Evolutionary conservation across 2,888 invertebrate genomes (phyloP), one percentile per base, ranked within the genome.

Genomic region (Thera britannica): DNA sequence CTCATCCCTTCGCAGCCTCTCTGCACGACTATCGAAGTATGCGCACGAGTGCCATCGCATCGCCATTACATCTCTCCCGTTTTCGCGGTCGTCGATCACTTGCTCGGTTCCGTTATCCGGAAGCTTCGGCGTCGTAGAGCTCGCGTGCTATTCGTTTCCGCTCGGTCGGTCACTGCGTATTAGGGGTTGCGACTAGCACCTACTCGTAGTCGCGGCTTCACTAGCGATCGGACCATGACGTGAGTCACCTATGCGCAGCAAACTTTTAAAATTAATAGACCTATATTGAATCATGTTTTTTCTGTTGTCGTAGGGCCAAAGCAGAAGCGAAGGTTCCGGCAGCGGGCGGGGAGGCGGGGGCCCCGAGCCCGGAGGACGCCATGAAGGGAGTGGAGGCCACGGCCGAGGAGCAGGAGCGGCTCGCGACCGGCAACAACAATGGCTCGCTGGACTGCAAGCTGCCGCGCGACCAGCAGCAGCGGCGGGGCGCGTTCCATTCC

Each of bases 401-500:
- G 78, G 87, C 93, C 75, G 93, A 93, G 80, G 93, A 93, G 83
- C 93, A 93, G 77, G 93, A 93, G 82, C 85, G 92, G 72, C 78
- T 93, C 77, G 93, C 93, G 68, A 88, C 90, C 65, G 93, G 92
- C 72, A 95, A 96, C 75, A 95, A 95, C 79, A 98, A 98, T 90
- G 98, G 98, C 59, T 93, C 90, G 48, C 95, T 98, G 79, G 97
- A 97, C 71, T 96, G 96, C 65, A 97, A 96, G 80, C 94, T 96
- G 72, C 97, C 98, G 0, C 74, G 76, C 59, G 77, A 81, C 49
- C 79, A 85, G 79, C 79, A 83, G 65, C 79, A 83, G 65, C 92
- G 96, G 68, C 96, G 97, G 78, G 85, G 92, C 65, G 94, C 94
- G 58, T 96, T 98, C 82, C 97, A 98, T 69, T 97, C 97, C 68